Evolutionary conservation across 2,797 vertebrate genomes (phyloP).

Genomic region (Cyclura pinguis): DNA sequence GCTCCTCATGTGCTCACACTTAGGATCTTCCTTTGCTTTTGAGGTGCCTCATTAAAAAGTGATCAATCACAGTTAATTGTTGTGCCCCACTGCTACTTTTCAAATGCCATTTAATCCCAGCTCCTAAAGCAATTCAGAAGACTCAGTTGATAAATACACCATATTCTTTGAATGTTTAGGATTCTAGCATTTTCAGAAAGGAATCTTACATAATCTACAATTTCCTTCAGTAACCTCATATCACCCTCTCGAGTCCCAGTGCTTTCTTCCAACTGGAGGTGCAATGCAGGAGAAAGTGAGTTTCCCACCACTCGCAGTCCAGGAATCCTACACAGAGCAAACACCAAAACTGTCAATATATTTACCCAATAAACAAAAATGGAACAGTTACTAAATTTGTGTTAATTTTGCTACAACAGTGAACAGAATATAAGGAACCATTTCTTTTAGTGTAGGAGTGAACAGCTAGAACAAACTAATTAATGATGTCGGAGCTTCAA

Average conservation of each 20-base stretch:
- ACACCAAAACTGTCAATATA: slow-evolving; percentile 9
- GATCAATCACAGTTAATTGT: background rate
- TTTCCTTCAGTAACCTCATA: slow-evolving; percentile 84
- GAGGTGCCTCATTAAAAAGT: background rate
- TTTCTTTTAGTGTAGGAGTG: background rate
- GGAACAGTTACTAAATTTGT: background rate
- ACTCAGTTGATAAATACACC: background rate
- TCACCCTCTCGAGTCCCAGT: slow-evolving; percentile 89
- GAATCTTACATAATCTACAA: slow-evolving; percentile 88
- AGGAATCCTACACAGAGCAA: slow-evolving; percentile 80
- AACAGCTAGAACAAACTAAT: background rate
- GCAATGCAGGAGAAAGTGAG: slow-evolving; percentile 88
- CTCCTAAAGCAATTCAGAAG: background rate
- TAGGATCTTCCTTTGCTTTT: background rate
- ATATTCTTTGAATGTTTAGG: background rate
- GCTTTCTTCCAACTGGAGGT: slow-evolving; percentile 89
- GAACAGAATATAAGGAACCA: background rate
- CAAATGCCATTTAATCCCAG: background rate
- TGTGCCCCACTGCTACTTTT: background rate
- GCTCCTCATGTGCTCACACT: background rate
- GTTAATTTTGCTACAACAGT: background rate
- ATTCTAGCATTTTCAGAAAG: background rate
- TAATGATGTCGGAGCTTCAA: background rate
- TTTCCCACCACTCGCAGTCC: slow-evolving; percentile 91
- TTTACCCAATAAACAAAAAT: background rate